Evolutionary conservation across 2,888 invertebrate genomes (phyloP).

Genomic region (Zaprionus bogoriensis): DNA sequence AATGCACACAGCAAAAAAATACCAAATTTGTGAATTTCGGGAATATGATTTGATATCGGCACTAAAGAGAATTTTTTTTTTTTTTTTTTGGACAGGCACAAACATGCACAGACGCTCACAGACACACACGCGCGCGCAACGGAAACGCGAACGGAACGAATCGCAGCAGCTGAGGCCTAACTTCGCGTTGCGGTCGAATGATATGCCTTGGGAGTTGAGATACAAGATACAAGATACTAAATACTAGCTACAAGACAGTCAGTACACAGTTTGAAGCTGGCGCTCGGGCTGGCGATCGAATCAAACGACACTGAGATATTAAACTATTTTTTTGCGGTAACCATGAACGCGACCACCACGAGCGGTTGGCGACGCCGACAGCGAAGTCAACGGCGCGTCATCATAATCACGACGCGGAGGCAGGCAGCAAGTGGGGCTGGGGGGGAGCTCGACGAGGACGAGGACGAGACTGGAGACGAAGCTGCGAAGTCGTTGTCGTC

Average conservation of each 20-base stretch:
- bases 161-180: too few relatives aligned
- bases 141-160: constrained; percentile 2
- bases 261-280: constrained; percentile 11
- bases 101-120: constrained; percentile 4
- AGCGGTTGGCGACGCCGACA: constrained; percentile 74
- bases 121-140: neutral
- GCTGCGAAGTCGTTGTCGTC: constrained; percentile 40
- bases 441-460: constrained; percentile 14
- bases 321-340: constrained; percentile 83
- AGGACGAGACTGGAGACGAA: constrained; percentile 31
- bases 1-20: constrained; percentile 45
- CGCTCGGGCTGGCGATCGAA: constrained; percentile 79
- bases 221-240: too few relatives aligned
- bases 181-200: too few relatives aligned
- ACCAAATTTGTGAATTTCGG: constrained; percentile 12
- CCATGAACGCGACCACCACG: constrained; percentile 83
- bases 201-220: constrained; percentile 9
- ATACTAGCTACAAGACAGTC: too few relatives aligned
- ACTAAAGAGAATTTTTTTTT: too few relatives aligned
- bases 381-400: constrained; percentile 59
- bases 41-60: constrained; percentile 7
- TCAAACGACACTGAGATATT: constrained; percentile 83
- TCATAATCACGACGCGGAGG: constrained; percentile 62
- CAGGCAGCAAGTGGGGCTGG: constrained; percentile 41
- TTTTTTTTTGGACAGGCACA: neutral